These are phyloP conservation scores for Stegophylla sp. DNA, from an alignment of 2,888 invertebrate species.

Conservation along the genomic window DNA sequence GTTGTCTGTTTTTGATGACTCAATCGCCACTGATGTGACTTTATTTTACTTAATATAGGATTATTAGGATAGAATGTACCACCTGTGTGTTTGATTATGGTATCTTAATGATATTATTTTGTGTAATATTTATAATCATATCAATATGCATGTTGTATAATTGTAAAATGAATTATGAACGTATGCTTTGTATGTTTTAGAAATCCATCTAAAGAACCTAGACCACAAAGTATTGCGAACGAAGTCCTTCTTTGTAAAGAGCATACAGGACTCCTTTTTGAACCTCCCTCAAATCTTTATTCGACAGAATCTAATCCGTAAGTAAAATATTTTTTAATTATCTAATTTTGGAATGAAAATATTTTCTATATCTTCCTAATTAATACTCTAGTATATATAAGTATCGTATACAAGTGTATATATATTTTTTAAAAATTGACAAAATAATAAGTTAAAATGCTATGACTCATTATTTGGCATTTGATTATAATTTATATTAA, in stretches of 20 bases:
- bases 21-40: too few relatives aligned
- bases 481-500: background rate
- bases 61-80: too few relatives aligned
- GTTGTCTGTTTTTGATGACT: too few relatives aligned
- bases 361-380: background rate
- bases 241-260: slow-evolving; percentile 47
- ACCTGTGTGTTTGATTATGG: too few relatives aligned
- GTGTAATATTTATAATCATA: too few relatives aligned
- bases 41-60: too few relatives aligned
- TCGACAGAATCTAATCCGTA: slow-evolving; percentile 49
- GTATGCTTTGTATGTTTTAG: slow-evolving; percentile 8
- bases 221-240: slow-evolving; percentile 24
- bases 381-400: background rate
- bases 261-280: slow-evolving; percentile 42
- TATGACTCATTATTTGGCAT: background rate
- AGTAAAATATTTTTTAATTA: slow-evolving; percentile 5
- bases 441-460: background rate
- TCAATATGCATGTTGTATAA: too few relatives aligned
- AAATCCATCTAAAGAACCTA: slow-evolving; percentile 43
- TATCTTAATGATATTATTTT: too few relatives aligned
- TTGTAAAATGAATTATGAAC: too few relatives aligned
- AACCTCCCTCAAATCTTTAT: slow-evolving; percentile 35
- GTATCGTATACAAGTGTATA: background rate
- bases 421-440: background rate
- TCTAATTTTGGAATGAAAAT: background rate